phyloP scores from a whole-genome alignment of 2,797 vertebrate genomes.

The Hydrocynus forskahlii region DNA sequence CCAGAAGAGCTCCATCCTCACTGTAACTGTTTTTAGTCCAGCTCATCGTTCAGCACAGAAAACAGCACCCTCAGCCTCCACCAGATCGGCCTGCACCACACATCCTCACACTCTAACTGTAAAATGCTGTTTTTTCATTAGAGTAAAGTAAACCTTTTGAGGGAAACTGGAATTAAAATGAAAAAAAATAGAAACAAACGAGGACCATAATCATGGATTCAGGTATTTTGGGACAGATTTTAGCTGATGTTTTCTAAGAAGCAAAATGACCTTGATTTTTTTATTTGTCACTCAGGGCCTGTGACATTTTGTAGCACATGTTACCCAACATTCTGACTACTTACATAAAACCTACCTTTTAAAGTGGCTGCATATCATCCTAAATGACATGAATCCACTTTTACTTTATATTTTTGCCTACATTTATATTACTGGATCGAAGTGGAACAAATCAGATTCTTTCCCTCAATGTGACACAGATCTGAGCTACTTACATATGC shows the following conservation, averaged over 20 bases:
- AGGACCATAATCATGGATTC: neutral
- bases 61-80: neutral
- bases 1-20: slow-evolving; percentile 46
- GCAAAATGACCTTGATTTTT: neutral
- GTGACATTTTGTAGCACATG: neutral
- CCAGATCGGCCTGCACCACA: neutral
- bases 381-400: neutral
- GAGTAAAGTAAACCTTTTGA: neutral
- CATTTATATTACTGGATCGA: too few species aligned
- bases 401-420: neutral
- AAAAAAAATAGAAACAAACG: neutral
- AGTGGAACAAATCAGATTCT: too few species aligned
- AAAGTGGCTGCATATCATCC: neutral
- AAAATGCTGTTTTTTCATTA: neutral
- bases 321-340: neutral
- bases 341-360: neutral
- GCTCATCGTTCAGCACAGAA: slow-evolving; percentile 25
- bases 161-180: neutral
- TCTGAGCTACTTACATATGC: too few species aligned
- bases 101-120: neutral
- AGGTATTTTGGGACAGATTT: neutral
- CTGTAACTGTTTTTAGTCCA: slow-evolving; percentile 53
- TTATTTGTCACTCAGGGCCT: neutral
- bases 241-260: neutral
- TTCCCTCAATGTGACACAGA: too few species aligned